Evolutionary conservation across 2,797 vertebrate species (phyloP).

Genomic region (Rhinogobio ventralis): DNA sequence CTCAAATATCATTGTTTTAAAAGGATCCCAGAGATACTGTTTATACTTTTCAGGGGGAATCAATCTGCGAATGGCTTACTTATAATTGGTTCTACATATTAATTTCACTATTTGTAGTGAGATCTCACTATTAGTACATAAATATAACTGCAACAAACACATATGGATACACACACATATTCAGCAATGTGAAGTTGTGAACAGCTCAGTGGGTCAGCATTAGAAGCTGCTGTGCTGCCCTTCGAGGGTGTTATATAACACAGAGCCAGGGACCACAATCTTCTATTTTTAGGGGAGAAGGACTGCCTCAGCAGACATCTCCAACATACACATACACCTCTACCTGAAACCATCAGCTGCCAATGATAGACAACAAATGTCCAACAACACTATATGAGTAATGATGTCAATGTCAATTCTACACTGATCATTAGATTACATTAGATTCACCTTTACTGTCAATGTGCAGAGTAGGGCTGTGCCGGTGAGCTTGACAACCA

Average conservation of each 20-base stretch:
- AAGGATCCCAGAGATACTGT: not conserved
- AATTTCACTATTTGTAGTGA: not conserved
- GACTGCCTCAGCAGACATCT: conserved; percentile 18
- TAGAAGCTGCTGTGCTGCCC: conserved; percentile 36
- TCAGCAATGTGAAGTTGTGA: not conserved
- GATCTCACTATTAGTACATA: not conserved
- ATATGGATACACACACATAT: not conserved
- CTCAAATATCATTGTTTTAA: not conserved
- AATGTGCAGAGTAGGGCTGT: not conserved
- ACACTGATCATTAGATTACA: not conserved
- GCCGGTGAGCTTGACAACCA: not conserved
- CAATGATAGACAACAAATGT: not conserved
- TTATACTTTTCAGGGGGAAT: not conserved
- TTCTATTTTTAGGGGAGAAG: conserved; percentile 54
- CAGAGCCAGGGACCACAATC: conserved; percentile 37
- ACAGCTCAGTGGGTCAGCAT: conserved; percentile 27
- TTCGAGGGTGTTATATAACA: conserved; percentile 48
- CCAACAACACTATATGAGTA: not conserved
- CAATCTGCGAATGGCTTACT: too few species aligned
- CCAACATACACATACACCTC: not conserved
- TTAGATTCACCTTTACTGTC: not conserved
- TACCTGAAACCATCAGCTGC: not conserved
- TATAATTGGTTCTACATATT: not conserved
- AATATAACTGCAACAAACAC: not conserved
- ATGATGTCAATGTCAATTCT: not conserved